Conservation (phyloP, 2,113 vertebrate species). For the Percopsis transmontana region DNA sequence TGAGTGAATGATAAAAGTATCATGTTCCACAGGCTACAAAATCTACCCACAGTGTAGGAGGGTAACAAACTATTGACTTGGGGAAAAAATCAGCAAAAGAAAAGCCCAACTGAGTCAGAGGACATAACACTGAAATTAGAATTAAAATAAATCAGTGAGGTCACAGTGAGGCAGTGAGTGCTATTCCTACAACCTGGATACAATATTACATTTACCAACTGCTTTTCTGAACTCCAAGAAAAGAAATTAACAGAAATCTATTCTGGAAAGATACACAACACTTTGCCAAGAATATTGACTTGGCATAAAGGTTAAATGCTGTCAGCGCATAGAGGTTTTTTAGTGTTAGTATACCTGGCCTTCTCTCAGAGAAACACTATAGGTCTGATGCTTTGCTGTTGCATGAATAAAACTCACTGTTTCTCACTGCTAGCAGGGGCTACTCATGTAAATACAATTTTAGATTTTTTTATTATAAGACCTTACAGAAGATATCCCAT, state of each 20-base stretch:
- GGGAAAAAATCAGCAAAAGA: conserved; percentile 25
- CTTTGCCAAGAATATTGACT: conserved; percentile 22
- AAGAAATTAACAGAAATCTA: conserved; percentile 14
- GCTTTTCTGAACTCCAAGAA: conserved; percentile 41
- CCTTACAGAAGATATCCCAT: conserved; percentile 53
- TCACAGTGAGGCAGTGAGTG: conserved; percentile 78
- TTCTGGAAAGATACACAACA: conserved; percentile 20
- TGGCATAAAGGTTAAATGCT: conserved; percentile 37
- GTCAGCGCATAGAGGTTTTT: conserved; percentile 40
- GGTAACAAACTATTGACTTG: conserved; percentile 43
- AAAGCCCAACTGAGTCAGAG: conserved; percentile 60
- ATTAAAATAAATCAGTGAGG: conserved; percentile 58
- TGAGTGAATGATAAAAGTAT: conserved; percentile 70
- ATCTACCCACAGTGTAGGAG: conserved; percentile 74
- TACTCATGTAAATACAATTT: conserved; percentile 71
- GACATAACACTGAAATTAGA: conserved; percentile 52
- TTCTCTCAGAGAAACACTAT: conserved; percentile 34
- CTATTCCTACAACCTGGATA: conserved; percentile 68
- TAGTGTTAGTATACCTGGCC: conserved; percentile 26
- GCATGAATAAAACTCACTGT: conserved; percentile 69
- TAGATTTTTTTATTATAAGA: conserved; percentile 63
- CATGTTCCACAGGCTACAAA: conserved; percentile 81
- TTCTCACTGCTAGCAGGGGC: conserved; percentile 65
- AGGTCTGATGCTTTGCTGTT: conserved; percentile 49
- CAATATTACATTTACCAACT: conserved; percentile 31